These are phyloP conservation scores for Macrosoma leucophasiata DNA, from an alignment of 2,888 invertebrate species.

Conservation along the genomic window DNA sequence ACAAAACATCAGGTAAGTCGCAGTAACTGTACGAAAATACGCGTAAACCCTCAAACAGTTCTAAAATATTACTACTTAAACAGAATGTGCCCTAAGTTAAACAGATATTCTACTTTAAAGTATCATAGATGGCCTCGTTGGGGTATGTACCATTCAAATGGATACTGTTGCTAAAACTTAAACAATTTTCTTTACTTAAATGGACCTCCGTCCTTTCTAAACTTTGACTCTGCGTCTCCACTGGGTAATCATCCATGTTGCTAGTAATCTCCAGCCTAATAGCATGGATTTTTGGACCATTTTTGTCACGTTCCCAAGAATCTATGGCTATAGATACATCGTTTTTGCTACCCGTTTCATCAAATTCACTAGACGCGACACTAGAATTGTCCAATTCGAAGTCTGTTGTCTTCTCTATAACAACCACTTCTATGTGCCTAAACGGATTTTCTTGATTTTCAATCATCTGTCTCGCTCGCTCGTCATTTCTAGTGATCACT, in stretches of 20 bases:
- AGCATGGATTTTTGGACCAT: constrained; percentile 61
- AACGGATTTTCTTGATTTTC: constrained; percentile 67
- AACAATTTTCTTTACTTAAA: constrained; percentile 59
- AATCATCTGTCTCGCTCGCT: constrained; percentile 62
- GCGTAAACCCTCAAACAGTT: too few relatives aligned
- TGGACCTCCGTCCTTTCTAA: constrained; percentile 52
- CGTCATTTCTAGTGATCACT: constrained; percentile 63
- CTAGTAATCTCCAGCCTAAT: constrained; percentile 71
- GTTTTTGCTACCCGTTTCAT: constrained; percentile 58
- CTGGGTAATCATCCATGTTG: constrained; percentile 63
- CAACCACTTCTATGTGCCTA: constrained; percentile 71
- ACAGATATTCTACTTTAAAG: constrained; percentile 56
- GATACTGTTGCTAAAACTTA: constrained; percentile 72
- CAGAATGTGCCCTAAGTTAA: constrained; percentile 19
- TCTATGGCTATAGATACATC: constrained; percentile 62
- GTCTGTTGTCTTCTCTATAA: constrained; percentile 69
- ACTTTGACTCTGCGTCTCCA: constrained; percentile 40
- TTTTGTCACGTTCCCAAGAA: constrained; percentile 65
- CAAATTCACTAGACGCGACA: constrained; percentile 58
- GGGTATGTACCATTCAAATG: constrained; percentile 74
- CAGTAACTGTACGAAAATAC: too few relatives aligned
- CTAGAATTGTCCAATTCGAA: constrained; percentile 66
- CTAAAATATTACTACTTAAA: too few relatives aligned
- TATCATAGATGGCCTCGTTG: constrained; percentile 73
- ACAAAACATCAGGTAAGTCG: too few relatives aligned